Conservation (phyloP, 2,113 vertebrate species). For the Labeo catla region DNA sequence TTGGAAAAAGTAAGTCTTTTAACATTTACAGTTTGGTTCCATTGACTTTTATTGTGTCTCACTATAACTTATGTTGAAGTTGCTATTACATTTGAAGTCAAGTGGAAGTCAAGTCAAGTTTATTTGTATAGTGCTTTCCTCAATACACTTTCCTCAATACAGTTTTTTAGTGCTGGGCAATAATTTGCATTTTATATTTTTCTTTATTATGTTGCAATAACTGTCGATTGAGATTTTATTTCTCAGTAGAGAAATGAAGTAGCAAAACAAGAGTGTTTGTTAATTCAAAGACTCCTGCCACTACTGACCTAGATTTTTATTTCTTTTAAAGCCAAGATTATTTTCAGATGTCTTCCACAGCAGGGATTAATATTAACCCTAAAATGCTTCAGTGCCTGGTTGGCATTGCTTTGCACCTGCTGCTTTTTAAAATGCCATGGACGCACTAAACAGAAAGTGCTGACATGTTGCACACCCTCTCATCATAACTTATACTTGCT, state of each 20-base stretch:
- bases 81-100: background rate
- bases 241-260: slow-evolving; percentile 28
- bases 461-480: slow-evolving; percentile 50
- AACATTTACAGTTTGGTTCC: background rate
- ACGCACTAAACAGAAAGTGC: slow-evolving; percentile 59
- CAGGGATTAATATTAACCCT: slow-evolving; percentile 68
- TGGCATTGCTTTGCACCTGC: slow-evolving; percentile 51
- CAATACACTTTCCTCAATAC: background rate
- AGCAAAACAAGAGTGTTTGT: slow-evolving; percentile 13
- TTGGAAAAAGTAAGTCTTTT: background rate
- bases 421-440: slow-evolving; percentile 59
- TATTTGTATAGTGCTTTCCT: background rate
- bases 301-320: background rate
- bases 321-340: slow-evolving; percentile 63
- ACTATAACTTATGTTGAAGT: background rate
- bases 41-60: background rate
- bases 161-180: background rate
- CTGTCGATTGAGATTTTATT: slow-evolving; percentile 40
- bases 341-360: slow-evolving; percentile 66
- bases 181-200: background rate
- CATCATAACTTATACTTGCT: slow-evolving; percentile 41
- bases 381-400: slow-evolving; percentile 60
- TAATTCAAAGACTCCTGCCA: slow-evolving; percentile 38
- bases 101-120: background rate
- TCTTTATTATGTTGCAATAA: background rate